These are phyloP conservation scores for Chirona hameri DNA, from an alignment of 2,888 invertebrate species.

Conservation along the genomic window DNA sequence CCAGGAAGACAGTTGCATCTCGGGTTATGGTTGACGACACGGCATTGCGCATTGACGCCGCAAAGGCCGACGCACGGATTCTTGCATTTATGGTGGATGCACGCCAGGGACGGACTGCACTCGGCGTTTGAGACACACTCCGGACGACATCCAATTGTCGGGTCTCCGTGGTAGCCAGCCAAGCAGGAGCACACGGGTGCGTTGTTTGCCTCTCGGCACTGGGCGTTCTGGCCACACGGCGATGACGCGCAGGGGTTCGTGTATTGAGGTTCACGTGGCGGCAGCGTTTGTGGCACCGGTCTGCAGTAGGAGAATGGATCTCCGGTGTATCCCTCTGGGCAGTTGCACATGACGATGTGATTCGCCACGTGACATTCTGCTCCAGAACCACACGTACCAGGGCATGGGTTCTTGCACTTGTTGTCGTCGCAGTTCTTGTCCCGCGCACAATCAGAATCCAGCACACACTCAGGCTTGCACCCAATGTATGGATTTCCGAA, in stretches of 20 bases:
- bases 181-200: conserved; percentile 72
- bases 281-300: not conserved
- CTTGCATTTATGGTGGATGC: conserved; percentile 64
- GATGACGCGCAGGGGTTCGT: conserved; percentile 71
- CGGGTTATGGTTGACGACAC: conserved; percentile 70
- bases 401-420: conserved; percentile 64
- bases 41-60: conserved; percentile 54
- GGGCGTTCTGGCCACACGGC: conserved; percentile 80
- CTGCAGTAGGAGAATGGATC: too few species aligned
- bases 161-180: conserved; percentile 71
- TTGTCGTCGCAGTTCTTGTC: conserved; percentile 63
- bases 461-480: conserved; percentile 78
- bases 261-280: conserved; percentile 10
- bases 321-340: conserved; percentile 62
- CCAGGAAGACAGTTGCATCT: conserved; percentile 69
- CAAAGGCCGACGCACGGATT: conserved; percentile 69
- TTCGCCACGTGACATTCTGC: conserved; percentile 69
- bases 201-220: too few species aligned
- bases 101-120: conserved; percentile 70
- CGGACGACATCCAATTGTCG: conserved; percentile 66
- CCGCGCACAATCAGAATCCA: conserved; percentile 74
- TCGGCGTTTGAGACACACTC: conserved; percentile 80
- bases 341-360: conserved; percentile 72
- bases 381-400: conserved; percentile 72
- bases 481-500: conserved; percentile 71